Evolutionary conservation across 1,140 invertebrate species (phyloP), one percentile per base, ranked within the genome.

Genomic region (Belonocnema kinseyi): DNA sequence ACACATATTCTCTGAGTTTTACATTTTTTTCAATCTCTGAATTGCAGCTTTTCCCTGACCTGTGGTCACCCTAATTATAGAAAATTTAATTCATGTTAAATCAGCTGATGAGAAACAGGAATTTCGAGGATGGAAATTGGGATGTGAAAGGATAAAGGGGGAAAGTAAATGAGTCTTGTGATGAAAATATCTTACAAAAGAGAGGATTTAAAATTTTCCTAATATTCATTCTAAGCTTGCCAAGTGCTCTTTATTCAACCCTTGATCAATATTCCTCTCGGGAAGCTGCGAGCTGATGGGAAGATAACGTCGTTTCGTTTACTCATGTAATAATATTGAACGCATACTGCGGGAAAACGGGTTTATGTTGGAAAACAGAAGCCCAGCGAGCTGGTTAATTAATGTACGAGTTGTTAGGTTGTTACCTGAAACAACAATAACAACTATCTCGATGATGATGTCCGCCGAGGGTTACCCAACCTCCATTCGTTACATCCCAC

Each of bases 261-360:
- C 61, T 26, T 86, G 86, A 88, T 85, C 82, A 84, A 87, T 88
- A 88, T 86, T 85, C 78, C 77, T 79, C 46, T 46, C 71, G 80
- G 76, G 75, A 46, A 50, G 51, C 21, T 51, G 66, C 40, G 14
- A 72, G 73, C 73, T 61, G 74, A 88, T 87, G 86, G 66, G 80
- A 85, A 87, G 87, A 88, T 86, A 87, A 83, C 85, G 86, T 85
- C 82, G 73, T 75, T 86, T 81, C 82, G 86, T 87, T 87, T 87
- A 84, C 87, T 82, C 82, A 80, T 80, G 83, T 87, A 86, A 86
- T 88, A 87, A 87, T 88, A 87, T 87, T 77, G 85, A 82, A 82
- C 83, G 82, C 80, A 81, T 80, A 80, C 82, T 75, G 75, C 58
- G 61, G 74, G 79, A 76, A 77, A 83, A 81, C 82, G 83, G 80